phyloP scores from a whole-genome alignment of 2,888 invertebrate genomes.

The Trissonchulus sp. region DNA sequence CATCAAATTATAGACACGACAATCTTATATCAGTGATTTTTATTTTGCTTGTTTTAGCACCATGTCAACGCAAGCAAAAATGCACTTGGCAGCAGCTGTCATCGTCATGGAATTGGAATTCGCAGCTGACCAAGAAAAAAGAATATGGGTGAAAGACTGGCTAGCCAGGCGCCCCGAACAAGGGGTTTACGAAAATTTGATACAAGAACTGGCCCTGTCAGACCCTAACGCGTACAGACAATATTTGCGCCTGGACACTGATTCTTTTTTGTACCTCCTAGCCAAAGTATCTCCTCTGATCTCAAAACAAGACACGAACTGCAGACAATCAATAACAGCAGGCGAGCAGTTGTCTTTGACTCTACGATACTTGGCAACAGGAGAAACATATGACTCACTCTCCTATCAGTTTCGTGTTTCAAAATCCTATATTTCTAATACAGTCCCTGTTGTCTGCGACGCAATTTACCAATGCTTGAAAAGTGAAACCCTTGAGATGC shows the following conservation, averaged over 20 bases:
- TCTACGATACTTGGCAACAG: not conserved
- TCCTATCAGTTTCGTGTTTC: slow-evolving; percentile 24
- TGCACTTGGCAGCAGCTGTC: too few species aligned
- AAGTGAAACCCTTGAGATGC: not conserved
- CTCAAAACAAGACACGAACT: not conserved
- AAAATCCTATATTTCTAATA: not conserved
- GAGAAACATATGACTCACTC: slow-evolving; percentile 18
- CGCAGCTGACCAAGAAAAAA: too few species aligned
- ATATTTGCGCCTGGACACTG: not conserved
- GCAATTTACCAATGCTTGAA: slow-evolving; percentile 20
- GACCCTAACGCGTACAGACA: not conserved
- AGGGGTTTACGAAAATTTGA: not conserved
- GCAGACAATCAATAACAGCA: not conserved
- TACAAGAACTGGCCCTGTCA: not conserved
- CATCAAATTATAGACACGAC: too few species aligned
- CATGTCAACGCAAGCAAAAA: too few species aligned
- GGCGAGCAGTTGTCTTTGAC: not conserved
- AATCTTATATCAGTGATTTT: too few species aligned
- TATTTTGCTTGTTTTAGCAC: too few species aligned
- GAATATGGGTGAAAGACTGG: not conserved
- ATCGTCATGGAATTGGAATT: too few species aligned
- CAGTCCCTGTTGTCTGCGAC: slow-evolving; percentile 24
- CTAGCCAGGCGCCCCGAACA: not conserved
- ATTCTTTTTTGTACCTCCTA: not conserved
- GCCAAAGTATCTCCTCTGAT: not conserved